Base-by-base conservation (phyloP, 2,888 invertebrate genomes). In the Zaprionus bogoriensis region DNA sequence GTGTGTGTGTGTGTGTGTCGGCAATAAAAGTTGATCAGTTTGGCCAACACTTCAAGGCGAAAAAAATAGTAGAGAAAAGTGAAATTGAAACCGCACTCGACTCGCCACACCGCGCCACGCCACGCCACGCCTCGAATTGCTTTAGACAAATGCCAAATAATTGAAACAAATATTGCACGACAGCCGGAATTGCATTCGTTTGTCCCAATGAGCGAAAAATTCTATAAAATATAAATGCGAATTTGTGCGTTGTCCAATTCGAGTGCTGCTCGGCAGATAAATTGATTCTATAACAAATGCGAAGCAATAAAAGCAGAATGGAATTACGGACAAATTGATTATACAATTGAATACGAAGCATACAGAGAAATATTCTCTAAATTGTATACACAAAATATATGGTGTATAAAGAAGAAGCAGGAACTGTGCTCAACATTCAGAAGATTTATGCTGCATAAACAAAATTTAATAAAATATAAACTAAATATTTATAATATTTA, bases 21-120 rank as follows among this genome's bases (percentile, higher is more conserved):
- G 41, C 61, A 46, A 74, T 81, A 64, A 59, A 76, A 81, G 74
- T 63, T 50, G 50, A 57, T 51, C 41, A 36, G 12, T 42, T 67
- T 65, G 22, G 17, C 22, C 20, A 50, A 14, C 60, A 30, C 17
- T 17, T 20, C n/a, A 20, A 2, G 41, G n/a, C 22, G n/a, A n/a
- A 39, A 39, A 20, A n/a, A 4, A 22, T 2, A 20, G 6, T 27
- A 62, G 57, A 17, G 0, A 12, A 14, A 7, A 3, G 3, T 9
- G 17, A 36, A 36, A 36, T 36, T 36, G 32, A 36, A 36, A 36
- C 32, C 7, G 14, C 14, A n/a, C 32, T 17, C 17, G 9, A 17
- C 32, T 7, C n/a, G n/a, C n/a, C n/a, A n/a, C n/a, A n/a, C n/a
- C n/a, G n/a, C n/a, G n/a, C n/a, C n/a, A n/a, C n/a, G n/a, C n/a